Evolutionary conservation across 2,888 invertebrate genomes (phyloP), one percentile per base, ranked within the genome.

Genomic region (Poecilus cupreus): DNA sequence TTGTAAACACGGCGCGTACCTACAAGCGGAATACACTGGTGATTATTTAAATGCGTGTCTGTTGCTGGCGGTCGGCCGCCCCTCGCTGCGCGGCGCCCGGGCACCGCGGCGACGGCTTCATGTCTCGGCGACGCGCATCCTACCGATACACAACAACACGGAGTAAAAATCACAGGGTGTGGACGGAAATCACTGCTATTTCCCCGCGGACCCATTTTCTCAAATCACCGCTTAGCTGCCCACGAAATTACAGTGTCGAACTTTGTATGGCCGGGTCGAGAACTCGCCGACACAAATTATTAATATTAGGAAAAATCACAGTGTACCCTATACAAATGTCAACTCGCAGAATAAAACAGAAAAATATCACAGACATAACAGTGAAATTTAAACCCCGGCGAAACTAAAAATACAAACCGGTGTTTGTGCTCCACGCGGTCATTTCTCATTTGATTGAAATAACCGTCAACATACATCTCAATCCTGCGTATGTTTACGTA

Each of bases 131-230:
- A 54, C 51, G 49, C 75, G 51, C 32, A 32, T 75, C 88, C 88
- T 88, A 87, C 87, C 89, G 89, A 89, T 89, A 89, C 88, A 90
- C 87, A 68, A 60, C 60, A 60, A 60, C 60, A 60, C 60, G n/a
- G 32, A 26, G 64, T 88, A 87, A 88, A 89, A 90, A 90, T 90
- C 90, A 90, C 89, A 89, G 87, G 86, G 86, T 87, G 85, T 87
- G 86, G 86, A 86, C 83, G 85, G 86, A 87, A 87, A 87, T 87
- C 86, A 87, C 87, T 85, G 86, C 86, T 86, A 88, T 89, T 89
- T 88, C 88, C 88, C 88, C 78, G 82, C 84, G 87, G 89, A 86
- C 87, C 88, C 87, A 88, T 89, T 88, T 88, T 88, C 87, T 86
- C 86, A 89, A 89, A 89, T 89, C 88, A 88, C 88, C 87, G 88